Conservation (phyloP, 30 jellyfish, hydroid and myxozoan species). For the Aurelia coerulea region DNA sequence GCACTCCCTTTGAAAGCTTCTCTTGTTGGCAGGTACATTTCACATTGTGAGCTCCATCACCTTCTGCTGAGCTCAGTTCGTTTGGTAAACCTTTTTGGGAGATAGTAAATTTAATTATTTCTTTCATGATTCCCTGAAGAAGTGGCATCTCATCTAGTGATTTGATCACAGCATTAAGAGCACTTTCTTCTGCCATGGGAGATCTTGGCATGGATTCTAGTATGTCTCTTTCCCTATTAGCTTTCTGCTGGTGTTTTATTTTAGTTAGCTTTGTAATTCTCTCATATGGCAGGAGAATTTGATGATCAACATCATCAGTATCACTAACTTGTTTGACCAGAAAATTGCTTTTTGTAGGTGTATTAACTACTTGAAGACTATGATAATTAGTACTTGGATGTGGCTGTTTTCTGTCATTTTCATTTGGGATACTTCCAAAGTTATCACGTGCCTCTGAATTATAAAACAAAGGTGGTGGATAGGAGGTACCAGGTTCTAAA, state of each 20-base stretch:
- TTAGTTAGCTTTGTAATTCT: too few relatives aligned
- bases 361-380: too few relatives aligned
- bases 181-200: neutral
- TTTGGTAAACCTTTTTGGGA: neutral
- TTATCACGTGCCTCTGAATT: conserved; percentile 18
- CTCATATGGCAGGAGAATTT: too few relatives aligned
- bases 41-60: neutral
- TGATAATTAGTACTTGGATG: too few relatives aligned
- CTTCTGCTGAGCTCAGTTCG: neutral
- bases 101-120: conserved; percentile 29
- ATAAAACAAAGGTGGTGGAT: conserved; percentile 61
- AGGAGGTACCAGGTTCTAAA: conserved; percentile 14
- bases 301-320: too few relatives aligned
- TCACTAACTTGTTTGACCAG: too few relatives aligned
- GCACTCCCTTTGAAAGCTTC: neutral
- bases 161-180: neutral
- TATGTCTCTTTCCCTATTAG: too few relatives aligned
- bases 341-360: too few relatives aligned
- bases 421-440: neutral
- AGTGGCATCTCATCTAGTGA: conserved; percentile 51
- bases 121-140: conserved; percentile 54
- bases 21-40: neutral
- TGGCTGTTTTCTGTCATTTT: too few relatives aligned
- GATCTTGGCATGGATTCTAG: too few relatives aligned
- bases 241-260: too few relatives aligned